Evolutionary conservation across 2,797 vertebrate species (phyloP).

Genomic region (Falco columbarius): DNA sequence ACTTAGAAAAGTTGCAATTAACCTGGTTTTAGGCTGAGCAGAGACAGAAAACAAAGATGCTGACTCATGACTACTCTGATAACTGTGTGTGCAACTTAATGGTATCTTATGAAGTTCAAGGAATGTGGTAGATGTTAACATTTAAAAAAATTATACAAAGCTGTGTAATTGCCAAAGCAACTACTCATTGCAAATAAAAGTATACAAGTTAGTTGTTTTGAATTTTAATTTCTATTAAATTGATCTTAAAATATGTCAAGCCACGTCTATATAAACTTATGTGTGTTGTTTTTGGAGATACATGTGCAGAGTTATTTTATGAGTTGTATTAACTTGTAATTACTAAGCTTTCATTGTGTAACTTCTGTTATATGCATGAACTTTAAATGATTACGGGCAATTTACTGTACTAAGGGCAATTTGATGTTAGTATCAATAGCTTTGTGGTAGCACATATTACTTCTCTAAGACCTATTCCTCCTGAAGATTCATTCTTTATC

Average conservation of each 20-base stretch:
- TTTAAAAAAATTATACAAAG: neutral
- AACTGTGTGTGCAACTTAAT: neutral
- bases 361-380: neutral
- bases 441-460: neutral
- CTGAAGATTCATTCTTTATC: neutral
- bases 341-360: neutral
- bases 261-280: neutral
- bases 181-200: neutral
- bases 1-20: constrained; percentile 5
- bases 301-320: neutral
- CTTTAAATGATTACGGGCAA: neutral
- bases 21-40: constrained; percentile 12
- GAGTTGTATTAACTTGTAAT: neutral
- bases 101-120: neutral
- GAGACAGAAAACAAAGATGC: neutral
- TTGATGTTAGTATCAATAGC: neutral
- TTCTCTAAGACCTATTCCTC: neutral
- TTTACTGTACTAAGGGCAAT: neutral
- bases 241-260: neutral
- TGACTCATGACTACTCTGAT: neutral
- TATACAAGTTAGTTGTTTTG: neutral
- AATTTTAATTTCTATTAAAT: neutral
- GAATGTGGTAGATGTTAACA: neutral
- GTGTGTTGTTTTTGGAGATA: neutral
- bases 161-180: neutral